Percentiles rank a stretch among this genome's conserved stretches.
phyloP scores from a whole-genome alignment of 2,113 vertebrate genomes.

The Poicephalus gulielmi region DNA sequence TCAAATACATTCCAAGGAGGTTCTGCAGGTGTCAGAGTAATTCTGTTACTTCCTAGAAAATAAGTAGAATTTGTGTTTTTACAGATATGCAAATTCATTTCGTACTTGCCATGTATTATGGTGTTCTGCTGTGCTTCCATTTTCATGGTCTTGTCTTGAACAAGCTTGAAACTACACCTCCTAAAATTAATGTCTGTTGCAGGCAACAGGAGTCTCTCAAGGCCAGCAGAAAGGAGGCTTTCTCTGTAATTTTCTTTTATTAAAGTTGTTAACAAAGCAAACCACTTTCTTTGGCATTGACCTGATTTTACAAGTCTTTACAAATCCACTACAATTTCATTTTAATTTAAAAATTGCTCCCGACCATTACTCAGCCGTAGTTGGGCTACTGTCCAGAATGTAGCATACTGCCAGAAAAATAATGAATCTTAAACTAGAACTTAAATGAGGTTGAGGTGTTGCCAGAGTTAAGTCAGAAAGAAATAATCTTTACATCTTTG shows the following conservation, averaged over 20 bases:
- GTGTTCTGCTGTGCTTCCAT: background rate
- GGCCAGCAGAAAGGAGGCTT: background rate
- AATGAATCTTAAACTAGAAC: background rate
- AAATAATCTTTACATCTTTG: background rate
- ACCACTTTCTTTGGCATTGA: background rate
- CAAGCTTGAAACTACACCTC: background rate
- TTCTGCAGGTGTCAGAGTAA: background rate
- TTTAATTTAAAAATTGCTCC: conserved; percentile 5
- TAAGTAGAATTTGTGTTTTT: background rate
- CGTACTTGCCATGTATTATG: background rate
- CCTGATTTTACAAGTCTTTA: background rate
- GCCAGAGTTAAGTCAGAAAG: background rate
- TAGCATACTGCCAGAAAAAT: background rate
- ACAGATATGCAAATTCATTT: background rate
- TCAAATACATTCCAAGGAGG: background rate
- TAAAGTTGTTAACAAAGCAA: background rate
- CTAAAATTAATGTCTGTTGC: background rate
- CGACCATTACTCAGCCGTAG: background rate
- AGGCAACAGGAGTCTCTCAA: background rate
- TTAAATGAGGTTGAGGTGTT: background rate
- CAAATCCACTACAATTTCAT: background rate
- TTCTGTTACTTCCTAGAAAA: background rate
- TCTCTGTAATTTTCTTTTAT: background rate
- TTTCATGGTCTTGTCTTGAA: background rate
- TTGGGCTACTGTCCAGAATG: background rate